Evolutionary conservation across 1,140 invertebrate genomes (phyloP).

Genomic region (Diorhabda sublineata): DNA sequence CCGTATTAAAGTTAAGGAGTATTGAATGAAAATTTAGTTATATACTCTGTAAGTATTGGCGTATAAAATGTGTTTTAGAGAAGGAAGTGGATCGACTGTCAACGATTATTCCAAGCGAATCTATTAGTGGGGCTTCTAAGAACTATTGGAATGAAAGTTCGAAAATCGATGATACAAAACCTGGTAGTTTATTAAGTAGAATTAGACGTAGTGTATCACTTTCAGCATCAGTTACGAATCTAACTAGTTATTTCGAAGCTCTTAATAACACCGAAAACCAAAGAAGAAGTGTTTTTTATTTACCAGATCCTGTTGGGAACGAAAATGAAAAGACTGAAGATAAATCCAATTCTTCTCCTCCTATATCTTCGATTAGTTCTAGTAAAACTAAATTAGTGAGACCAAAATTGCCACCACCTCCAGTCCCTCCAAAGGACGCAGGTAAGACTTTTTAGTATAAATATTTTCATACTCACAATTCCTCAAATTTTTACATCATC

Average conservation of each 20-base stretch:
- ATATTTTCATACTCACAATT: background rate
- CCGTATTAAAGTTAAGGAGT: too few relatives aligned
- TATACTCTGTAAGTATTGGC: too few relatives aligned
- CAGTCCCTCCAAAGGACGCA: conserved; percentile 25
- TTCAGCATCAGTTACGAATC: conserved; percentile 30
- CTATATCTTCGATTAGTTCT: conserved; percentile 24
- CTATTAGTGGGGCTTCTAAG: background rate
- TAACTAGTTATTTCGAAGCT: conserved; percentile 24
- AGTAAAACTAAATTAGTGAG: conserved; percentile 33
- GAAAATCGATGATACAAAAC: background rate
- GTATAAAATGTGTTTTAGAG: background rate
- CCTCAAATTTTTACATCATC: too few relatives aligned
- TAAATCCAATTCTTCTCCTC: conserved; percentile 22
- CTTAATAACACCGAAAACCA: conserved; percentile 27
- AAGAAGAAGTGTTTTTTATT: conserved; percentile 60
- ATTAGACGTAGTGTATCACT: conserved; percentile 42
- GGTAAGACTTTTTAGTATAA: conserved; percentile 9
- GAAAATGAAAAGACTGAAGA: conserved; percentile 17
- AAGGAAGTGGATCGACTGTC: background rate
- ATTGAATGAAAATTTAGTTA: too few relatives aligned
- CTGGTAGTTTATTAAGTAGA: conserved; percentile 34
- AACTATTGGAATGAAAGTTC: background rate
- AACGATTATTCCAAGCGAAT: background rate
- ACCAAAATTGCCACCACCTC: conserved; percentile 43
- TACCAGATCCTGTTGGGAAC: conserved; percentile 55